A percentile compares a stretch with the other conserved stretches of the same genome.
Evolutionary conservation across 2,797 vertebrate genomes (phyloP).

Genomic region (Sebastes miniatus): DNA sequence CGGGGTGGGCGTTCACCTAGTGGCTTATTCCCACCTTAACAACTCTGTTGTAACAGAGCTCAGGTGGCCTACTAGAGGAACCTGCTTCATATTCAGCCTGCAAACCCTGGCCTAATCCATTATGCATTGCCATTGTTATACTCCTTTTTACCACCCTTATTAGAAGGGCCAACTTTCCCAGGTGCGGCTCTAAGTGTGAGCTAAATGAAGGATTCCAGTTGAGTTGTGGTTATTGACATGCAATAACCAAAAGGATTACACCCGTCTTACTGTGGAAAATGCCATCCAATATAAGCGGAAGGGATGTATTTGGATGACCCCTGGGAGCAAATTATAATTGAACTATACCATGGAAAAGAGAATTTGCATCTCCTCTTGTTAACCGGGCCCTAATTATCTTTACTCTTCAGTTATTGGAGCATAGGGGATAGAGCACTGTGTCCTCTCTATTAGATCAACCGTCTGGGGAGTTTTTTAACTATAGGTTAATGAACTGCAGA

Average conservation of each 20-base stretch:
- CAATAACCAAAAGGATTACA: conserved; percentile 72
- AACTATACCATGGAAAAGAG: conserved; percentile 70
- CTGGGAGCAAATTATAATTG: conserved; percentile 81
- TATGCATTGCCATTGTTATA: conserved; percentile 76
- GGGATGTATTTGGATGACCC: conserved; percentile 53
- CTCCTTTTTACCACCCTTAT: conserved; percentile 63
- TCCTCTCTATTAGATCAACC: conserved; percentile 78
- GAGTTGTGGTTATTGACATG: conserved; percentile 73
- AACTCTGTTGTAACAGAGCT: conserved; percentile 69
- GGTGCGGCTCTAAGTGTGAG: conserved; percentile 54
- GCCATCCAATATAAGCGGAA: conserved; percentile 60
- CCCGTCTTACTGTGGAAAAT: conserved; percentile 68
- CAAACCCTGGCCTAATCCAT: conserved; percentile 72
- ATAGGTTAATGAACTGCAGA: conserved; percentile 85
- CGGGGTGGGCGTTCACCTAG: conserved; percentile 64
- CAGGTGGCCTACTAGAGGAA: conserved; percentile 61
- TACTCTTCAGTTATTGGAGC: conserved; percentile 79
- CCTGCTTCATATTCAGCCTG: conserved; percentile 72
- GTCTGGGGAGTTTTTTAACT: conserved; percentile 80
- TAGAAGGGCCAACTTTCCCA: conserved; percentile 64
- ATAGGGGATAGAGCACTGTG: conserved; percentile 67
- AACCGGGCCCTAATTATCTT: conserved; percentile 82
- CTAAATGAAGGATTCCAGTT: conserved; percentile 69
- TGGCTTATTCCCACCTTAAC: conserved; percentile 74
- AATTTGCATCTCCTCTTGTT: conserved; percentile 76